Conservation (phyloP, 1,140 invertebrate genomes). For the Drosophila auraria region DNA sequence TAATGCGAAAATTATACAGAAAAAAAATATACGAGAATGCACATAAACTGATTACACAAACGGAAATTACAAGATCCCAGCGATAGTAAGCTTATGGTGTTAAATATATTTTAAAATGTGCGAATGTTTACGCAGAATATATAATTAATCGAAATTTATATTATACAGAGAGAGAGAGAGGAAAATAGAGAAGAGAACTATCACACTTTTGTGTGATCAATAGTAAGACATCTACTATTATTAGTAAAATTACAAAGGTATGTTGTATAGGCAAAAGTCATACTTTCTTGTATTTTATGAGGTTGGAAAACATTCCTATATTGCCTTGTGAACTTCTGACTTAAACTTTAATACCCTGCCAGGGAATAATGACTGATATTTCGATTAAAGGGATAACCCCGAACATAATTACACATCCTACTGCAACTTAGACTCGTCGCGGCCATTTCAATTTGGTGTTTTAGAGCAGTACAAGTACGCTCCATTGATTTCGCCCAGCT, state of each 20-base stretch:
- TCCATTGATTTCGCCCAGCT: conserved; percentile 55
- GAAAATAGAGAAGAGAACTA: no score
- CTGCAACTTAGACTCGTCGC: background rate
- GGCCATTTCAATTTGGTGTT: conserved; percentile 12
- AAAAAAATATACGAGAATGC: conserved; percentile 9
- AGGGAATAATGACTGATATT: no score
- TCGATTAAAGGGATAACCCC: no score
- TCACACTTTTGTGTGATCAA: no score
- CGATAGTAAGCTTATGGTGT: conserved; percentile 31
- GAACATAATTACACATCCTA: background rate
- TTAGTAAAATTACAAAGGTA: background rate
- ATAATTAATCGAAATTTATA: background rate
- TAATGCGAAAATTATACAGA: conserved; percentile 75
- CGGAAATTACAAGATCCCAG: conserved; percentile 50
- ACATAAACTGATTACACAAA: conserved; percentile 35
- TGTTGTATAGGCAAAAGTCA: background rate
- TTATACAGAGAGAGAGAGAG: no score
- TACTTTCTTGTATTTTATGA: no score
- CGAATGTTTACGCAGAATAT: background rate
- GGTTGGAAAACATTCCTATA: no score
- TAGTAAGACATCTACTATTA: background rate
- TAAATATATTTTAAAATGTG: conserved; percentile 16
- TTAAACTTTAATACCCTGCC: no score
- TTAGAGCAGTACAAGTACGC: conserved; percentile 9
- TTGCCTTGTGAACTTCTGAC: no score